These are phyloP conservation scores for Eristalinus aeneus DNA, from an alignment of 2,888 invertebrate genomes.

Conservation along the genomic window DNA sequence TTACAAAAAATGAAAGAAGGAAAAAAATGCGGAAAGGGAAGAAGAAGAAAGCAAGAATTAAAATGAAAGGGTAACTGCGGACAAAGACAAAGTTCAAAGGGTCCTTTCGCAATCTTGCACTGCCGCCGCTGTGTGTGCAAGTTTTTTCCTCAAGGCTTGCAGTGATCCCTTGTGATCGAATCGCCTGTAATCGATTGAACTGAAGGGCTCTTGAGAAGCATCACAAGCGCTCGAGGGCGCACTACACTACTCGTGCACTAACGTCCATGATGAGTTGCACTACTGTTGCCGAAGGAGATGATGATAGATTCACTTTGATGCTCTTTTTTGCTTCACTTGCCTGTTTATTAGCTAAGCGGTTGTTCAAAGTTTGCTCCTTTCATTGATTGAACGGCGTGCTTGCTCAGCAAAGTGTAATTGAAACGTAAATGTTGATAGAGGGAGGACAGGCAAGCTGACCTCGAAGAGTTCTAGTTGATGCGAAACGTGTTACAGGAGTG, in stretches of 20 bases:
- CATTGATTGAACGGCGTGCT: not conserved
- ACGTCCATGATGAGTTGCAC: not conserved
- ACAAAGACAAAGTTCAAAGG: slow-evolving; percentile 5
- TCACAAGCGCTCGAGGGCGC: slow-evolving; percentile 27
- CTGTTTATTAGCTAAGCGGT: slow-evolving; percentile 52
- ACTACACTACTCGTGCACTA: not conserved
- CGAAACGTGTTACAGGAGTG: not conserved
- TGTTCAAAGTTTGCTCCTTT: not conserved
- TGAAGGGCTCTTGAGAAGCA: slow-evolving; percentile 36
- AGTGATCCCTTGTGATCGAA: slow-evolving; percentile 66
- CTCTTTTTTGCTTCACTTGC: not conserved
- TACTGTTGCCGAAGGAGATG: slow-evolving; percentile 32
- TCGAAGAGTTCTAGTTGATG: not conserved
- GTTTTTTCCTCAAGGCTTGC: slow-evolving; percentile 39
- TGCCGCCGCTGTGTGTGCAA: slow-evolving; percentile 44
- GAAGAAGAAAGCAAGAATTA: not conserved
- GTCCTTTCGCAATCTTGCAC: slow-evolving; percentile 28
- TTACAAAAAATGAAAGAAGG: not conserved
- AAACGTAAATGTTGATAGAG: not conserved
- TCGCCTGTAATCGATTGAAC: slow-evolving; percentile 61
- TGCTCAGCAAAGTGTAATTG: not conserved
- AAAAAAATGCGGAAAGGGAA: not conserved
- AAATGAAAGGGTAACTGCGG: not conserved
- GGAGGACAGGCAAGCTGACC: not conserved
- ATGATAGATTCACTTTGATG: slow-evolving; percentile 61